These are phyloP conservation scores for Cotesia vestalis DNA, from an alignment of 1,140 invertebrate genomes.

Conservation along the genomic window DNA sequence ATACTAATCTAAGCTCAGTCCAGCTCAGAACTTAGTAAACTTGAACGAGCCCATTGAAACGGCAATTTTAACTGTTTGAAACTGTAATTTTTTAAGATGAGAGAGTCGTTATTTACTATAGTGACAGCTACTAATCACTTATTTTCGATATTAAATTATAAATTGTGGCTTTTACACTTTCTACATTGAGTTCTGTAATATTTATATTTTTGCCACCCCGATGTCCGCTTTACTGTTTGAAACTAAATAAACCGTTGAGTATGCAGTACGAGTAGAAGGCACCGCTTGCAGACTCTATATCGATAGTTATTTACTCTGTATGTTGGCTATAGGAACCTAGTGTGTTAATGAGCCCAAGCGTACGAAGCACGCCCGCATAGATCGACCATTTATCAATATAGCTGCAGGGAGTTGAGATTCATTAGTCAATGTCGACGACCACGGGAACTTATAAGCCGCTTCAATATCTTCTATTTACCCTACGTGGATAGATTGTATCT, in stretches of 20 bases:
- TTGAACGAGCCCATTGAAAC: no score
- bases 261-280: conserved; percentile 2
- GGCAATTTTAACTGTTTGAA: no score
- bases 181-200: no score
- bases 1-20: no score
- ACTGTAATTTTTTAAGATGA: no score
- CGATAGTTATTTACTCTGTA: conserved; percentile 27
- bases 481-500: not conserved
- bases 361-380: conserved; percentile 25
- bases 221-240: no score
- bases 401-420: conserved; percentile 26
- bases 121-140: no score
- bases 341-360: conserved; percentile 24
- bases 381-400: conserved; percentile 32
- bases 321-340: not conserved
- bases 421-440: conserved; percentile 32
- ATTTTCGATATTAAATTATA: no score
- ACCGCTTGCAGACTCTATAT: conserved; percentile 14
- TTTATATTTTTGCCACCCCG: no score
- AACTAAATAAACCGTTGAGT: conserved; percentile 1
- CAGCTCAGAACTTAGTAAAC: no score
- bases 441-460: conserved; percentile 21
- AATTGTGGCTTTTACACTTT: no score
- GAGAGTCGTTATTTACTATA: no score
- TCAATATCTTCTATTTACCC: conserved; percentile 1